Evolutionary conservation across 1,140 invertebrate species (phyloP), one percentile per base, ranked within the genome.

Genomic region (Magallana gigas): DNA sequence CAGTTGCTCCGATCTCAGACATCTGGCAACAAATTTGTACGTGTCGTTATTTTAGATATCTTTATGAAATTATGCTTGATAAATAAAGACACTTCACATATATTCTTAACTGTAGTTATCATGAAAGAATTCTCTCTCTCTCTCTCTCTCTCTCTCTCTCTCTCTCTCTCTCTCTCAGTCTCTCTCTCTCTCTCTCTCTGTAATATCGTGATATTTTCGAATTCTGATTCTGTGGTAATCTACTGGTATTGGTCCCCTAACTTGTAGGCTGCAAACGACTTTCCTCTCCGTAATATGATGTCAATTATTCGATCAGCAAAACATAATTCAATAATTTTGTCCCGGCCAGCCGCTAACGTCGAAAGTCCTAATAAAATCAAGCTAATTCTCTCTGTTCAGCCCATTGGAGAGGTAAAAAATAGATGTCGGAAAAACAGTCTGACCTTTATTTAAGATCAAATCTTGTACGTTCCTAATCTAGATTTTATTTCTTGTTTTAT

Each of bases 221-320:
- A 48, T 48, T 48, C 18, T 76, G 23, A 29, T 29, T 36, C 36
- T n/a, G 12, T 64, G 8, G 23, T 9, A 76, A 76, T 23, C 68
- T 29, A 76, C 18, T 76, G 68, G 68, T 29, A 29, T 23, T 76
- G 23, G 18, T 29, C 68, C 1, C 36, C 5, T 48, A 76, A 29
- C 68, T 76, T 76, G 23, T 12, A 76, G 36, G 7, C 29, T 36
- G 68, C 23, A 23, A 18, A 18, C 36, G 68, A 76, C 68, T 76
- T 29, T 71, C 36, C 29, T 6, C 68, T 76, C 2, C 8, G 36
- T 76, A 29, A 76, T 76, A 76, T 76, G 68, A 76, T 36, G 68
- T 76, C 68, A 76, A 76, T 76, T 76, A 76, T 76, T 76, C 68
- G 68, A 76, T 76, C 68, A 76, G 68, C 36, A 76, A 76, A 76